Evolutionary conservation across 2,113 vertebrate genomes (phyloP).

Genomic region (Emydocephalus ijimae): DNA sequence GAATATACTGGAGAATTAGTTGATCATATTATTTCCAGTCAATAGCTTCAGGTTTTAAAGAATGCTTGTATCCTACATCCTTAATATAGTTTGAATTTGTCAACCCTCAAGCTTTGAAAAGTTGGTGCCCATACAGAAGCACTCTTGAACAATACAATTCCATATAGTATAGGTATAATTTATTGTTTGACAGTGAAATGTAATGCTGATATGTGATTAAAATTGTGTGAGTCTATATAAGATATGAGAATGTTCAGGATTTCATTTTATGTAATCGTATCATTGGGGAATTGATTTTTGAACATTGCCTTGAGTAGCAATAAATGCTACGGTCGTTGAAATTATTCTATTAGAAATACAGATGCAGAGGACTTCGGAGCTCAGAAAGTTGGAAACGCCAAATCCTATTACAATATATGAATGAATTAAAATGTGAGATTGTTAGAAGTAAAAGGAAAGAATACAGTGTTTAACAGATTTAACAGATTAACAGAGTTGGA

Average conservation of each 20-base stretch:
- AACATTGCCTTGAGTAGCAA: no score
- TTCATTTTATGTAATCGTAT: background rate
- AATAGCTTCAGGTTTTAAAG: background rate
- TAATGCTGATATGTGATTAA: background rate
- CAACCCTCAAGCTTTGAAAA: background rate
- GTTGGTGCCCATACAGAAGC: background rate
- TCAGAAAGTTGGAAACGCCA: background rate
- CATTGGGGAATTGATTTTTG: background rate
- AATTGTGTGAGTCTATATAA: background rate
- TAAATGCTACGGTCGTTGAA: background rate
- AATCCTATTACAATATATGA: background rate
- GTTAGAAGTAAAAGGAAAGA: background rate
- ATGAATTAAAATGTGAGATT: background rate
- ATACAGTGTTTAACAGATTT: background rate
- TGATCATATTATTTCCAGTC: background rate
- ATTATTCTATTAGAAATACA: background rate
- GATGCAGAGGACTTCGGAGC: background rate
- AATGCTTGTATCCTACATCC: background rate
- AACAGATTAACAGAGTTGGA: no score
- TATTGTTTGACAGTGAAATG: background rate
- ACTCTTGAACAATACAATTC: background rate
- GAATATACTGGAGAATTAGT: background rate
- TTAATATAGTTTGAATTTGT: background rate
- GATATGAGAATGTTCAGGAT: background rate
- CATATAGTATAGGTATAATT: background rate